Percentiles rank a stretch among this genome's conserved stretches.
Evolutionary conservation across 2,888 invertebrate genomes (phyloP).

Genomic region (Rotaria sp.): DNA sequence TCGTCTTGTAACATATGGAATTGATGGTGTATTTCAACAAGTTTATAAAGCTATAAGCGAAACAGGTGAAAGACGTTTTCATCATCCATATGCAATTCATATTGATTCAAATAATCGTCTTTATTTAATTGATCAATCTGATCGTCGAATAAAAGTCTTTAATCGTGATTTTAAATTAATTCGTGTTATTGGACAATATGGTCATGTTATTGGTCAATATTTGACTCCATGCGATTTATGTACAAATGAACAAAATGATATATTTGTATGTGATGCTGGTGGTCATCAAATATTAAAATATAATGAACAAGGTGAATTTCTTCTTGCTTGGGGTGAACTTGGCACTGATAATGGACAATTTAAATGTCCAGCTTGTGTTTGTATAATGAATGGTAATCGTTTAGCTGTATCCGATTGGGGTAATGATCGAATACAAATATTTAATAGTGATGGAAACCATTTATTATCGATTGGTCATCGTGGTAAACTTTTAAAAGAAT

Average conservation of each 20-base stretch:
- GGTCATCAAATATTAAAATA: slow-evolving; percentile 39
- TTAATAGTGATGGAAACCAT: slow-evolving; percentile 33
- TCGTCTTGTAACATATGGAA: slow-evolving; percentile 9
- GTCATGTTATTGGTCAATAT: slow-evolving; percentile 33
- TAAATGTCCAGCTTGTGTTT: slow-evolving; percentile 40
- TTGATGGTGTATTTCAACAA: not conserved
- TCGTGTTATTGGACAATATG: slow-evolving; percentile 37
- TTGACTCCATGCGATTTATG: slow-evolving; percentile 36
- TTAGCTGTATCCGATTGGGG: slow-evolving; percentile 39
- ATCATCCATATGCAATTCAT: slow-evolving; percentile 39
- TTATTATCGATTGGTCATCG: slow-evolving; percentile 30
- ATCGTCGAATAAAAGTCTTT: slow-evolving; percentile 39
- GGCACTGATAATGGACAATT: slow-evolving; percentile 34
- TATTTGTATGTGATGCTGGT: slow-evolving; percentile 40
- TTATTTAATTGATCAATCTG: slow-evolving; percentile 36
- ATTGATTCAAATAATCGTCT: slow-evolving; percentile 35
- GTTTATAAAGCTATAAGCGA: not conserved
- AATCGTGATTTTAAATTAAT: slow-evolving; percentile 38
- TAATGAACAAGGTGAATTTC: slow-evolving; percentile 34
- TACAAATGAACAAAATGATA: slow-evolving; percentile 33
- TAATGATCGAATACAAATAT: slow-evolving; percentile 39
- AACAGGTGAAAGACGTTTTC: slow-evolving; percentile 13
- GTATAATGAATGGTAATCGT: slow-evolving; percentile 25
- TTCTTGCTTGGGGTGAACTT: slow-evolving; percentile 35
- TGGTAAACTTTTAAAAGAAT: slow-evolving; percentile 36